phyloP scores from a whole-genome alignment of 1,140 invertebrate species.

The Brachionus koreanus region DNA sequence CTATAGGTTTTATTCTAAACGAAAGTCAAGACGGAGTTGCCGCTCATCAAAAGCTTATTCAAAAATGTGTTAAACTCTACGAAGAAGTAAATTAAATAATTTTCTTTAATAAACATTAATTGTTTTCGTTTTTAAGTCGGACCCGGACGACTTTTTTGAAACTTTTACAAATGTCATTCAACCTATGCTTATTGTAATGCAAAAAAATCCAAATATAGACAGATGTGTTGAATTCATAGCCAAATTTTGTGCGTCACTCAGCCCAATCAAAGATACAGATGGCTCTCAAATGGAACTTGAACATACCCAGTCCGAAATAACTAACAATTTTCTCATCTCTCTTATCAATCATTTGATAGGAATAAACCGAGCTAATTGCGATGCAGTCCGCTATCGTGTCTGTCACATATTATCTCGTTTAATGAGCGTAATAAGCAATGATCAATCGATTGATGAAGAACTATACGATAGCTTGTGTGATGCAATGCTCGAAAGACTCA shows the following conservation, averaged over 20 bases:
- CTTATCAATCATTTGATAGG: slow-evolving; percentile 54
- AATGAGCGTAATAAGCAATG: slow-evolving; percentile 68
- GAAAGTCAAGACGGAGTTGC: slow-evolving; percentile 24
- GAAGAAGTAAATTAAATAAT: slow-evolving; percentile 10
- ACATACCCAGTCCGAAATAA: slow-evolving; percentile 47
- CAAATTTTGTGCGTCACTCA: slow-evolving; percentile 62
- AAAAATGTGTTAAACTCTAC: background rate
- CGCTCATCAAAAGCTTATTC: slow-evolving; percentile 8
- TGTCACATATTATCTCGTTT: slow-evolving; percentile 73
- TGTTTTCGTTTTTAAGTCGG: background rate
- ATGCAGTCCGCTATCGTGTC: slow-evolving; percentile 67
- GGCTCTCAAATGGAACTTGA: slow-evolving; percentile 14
- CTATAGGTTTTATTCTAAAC: background rate
- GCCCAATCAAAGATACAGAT: slow-evolving; percentile 10
- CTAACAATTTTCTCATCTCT: slow-evolving; percentile 50
- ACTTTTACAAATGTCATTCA: background rate
- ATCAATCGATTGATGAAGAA: slow-evolving; percentile 72
- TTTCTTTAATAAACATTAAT: background rate
- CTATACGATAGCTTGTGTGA: slow-evolving; percentile 69
- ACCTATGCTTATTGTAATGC: slow-evolving; percentile 50
- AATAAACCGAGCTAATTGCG: slow-evolving; percentile 63
- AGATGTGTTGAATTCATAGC: slow-evolving; percentile 66
- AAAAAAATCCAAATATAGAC: slow-evolving; percentile 64
- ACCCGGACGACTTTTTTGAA: background rate
- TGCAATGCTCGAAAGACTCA: slow-evolving; percentile 67